Conservation (phyloP, 2,888 invertebrate genomes). For the Agriopis aurantiaria region DNA sequence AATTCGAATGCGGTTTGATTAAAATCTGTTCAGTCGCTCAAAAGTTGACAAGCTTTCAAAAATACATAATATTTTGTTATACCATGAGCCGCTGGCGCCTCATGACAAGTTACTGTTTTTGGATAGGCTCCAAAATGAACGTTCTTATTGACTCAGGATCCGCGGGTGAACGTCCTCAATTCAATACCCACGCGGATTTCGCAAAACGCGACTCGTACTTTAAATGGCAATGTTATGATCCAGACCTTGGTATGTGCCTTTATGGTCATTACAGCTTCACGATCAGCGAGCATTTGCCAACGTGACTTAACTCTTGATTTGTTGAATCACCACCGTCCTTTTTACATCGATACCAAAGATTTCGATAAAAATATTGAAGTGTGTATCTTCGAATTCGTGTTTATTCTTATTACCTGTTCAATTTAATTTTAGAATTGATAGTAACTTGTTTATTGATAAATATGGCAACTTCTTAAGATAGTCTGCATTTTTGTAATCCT, state of each 20-base stretch:
- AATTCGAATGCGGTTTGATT: no score
- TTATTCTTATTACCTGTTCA: slow-evolving; percentile 37
- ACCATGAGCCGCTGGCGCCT: slow-evolving; percentile 34
- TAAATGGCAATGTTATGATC: slow-evolving; percentile 54
- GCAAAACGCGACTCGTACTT: slow-evolving; percentile 55
- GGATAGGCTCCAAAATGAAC: slow-evolving; percentile 70
- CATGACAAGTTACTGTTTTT: slow-evolving; percentile 66
- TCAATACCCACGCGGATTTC: slow-evolving; percentile 67
- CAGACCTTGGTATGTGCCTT: slow-evolving; percentile 48
- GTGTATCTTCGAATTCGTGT: slow-evolving; percentile 11
- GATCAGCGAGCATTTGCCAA: slow-evolving; percentile 52
- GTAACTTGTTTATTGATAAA: slow-evolving; percentile 20
- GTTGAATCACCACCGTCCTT: slow-evolving; percentile 45
- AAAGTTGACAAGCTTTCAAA: neutral
- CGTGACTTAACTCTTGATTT: slow-evolving; percentile 51
- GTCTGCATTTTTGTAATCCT: neutral
- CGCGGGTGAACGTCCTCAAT: slow-evolving; percentile 73
- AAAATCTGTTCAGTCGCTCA: no score
- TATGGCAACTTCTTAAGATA: neutral
- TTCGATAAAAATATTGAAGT: slow-evolving; percentile 10
- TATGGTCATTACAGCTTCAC: slow-evolving; percentile 65
- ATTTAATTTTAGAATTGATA: slow-evolving; percentile 26
- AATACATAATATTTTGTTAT: slow-evolving; percentile 28
- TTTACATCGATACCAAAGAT: slow-evolving; percentile 19
- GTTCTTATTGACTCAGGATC: slow-evolving; percentile 66